A percentile compares a stretch with the other conserved stretches of the same genome.
Conservation (phyloP, 2,113 vertebrate species). For the Nettapus auritus region DNA sequence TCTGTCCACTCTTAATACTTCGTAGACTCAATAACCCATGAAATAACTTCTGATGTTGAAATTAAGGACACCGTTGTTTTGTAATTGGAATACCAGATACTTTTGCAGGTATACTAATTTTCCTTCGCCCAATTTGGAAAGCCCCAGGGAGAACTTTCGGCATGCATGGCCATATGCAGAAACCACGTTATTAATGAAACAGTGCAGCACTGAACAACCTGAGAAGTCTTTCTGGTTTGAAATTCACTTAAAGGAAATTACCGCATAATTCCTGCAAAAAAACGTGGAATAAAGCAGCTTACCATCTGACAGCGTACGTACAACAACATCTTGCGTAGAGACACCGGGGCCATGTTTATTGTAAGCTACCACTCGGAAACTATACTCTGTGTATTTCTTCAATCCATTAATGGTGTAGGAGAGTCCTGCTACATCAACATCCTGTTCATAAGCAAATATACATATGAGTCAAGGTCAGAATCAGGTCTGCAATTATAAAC, state of each 20-base stretch:
- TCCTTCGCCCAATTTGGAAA: background rate
- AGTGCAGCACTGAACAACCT: background rate
- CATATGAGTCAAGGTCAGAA: background rate
- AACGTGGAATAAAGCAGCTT: conserved; percentile 21
- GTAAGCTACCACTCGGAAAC: conserved; percentile 93
- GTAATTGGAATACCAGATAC: background rate
- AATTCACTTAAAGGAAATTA: background rate
- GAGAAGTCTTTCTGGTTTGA: background rate
- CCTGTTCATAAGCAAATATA: conserved; percentile 74
- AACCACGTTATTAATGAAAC: background rate
- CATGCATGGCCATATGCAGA: rapidly evolving
- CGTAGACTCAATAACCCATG: background rate
- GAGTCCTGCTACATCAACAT: conserved; percentile 84
- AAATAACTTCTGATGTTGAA: background rate
- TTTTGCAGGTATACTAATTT: background rate
- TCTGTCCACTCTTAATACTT: background rate
- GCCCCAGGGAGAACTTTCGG: background rate
- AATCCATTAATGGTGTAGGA: conserved; percentile 86
- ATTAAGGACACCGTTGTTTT: background rate
- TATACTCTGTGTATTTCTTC: conserved; percentile 95
- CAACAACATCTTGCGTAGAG: conserved; percentile 89
- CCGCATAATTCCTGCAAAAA: background rate
- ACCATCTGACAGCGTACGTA: conserved; percentile 92
- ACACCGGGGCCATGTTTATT: conserved; percentile 96
- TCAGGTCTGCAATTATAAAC: background rate